Percentiles rank a stretch among this genome's conserved stretches.
Conservation (phyloP, 2,888 invertebrate species). For the Ochropleura leucogaster region DNA sequence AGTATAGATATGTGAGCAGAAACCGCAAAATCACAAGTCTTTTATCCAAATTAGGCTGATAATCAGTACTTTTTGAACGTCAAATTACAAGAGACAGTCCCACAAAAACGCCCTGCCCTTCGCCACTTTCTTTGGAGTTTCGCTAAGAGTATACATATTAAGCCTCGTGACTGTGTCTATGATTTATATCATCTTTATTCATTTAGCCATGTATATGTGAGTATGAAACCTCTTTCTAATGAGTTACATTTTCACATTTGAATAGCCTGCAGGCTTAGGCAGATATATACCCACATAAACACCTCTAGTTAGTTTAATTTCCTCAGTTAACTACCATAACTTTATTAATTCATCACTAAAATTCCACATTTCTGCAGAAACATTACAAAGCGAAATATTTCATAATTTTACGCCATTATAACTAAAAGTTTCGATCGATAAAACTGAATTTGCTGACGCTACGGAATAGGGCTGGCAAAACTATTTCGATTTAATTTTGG, state of each 20-base stretch:
- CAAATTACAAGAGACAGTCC: no score
- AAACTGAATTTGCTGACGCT: slow-evolving; percentile 29
- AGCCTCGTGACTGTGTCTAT: no score
- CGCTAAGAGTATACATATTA: no score
- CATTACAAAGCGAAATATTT: slow-evolving; percentile 23
- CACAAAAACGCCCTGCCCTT: no score
- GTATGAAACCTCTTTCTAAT: not conserved
- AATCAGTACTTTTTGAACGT: no score
- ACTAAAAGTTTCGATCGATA: slow-evolving; percentile 51
- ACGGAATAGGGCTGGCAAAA: slow-evolving; percentile 44
- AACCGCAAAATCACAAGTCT: no score
- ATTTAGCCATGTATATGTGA: no score
- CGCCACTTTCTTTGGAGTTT: no score
- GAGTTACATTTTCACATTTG: not conserved
- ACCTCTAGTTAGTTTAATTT: not conserved
- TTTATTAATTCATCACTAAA: slow-evolving; percentile 12
- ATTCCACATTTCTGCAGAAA: slow-evolving; percentile 4
- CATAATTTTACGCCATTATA: slow-evolving; percentile 24
- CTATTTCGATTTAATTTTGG: slow-evolving; percentile 26
- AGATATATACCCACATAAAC: not conserved
- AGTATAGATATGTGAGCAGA: no score
- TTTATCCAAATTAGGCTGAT: no score
- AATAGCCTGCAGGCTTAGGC: not conserved
- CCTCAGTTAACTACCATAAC: not conserved
- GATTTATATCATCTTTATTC: not conserved